These are phyloP conservation scores for Riptortus pedestris DNA, from an alignment of 1,140 invertebrate genomes.

Conservation along the genomic window DNA sequence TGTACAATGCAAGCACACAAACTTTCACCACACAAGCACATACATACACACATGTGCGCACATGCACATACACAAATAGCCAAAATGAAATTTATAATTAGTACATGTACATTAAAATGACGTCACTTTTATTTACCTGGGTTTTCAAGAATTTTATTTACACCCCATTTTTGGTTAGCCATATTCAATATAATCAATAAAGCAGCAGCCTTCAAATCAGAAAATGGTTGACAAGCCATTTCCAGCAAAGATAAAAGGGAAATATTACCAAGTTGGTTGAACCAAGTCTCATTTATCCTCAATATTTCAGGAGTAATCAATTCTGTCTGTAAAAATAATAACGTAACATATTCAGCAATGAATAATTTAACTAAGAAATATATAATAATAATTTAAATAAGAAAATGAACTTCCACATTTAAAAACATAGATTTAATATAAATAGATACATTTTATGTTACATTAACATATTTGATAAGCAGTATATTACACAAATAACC, in stretches of 20 bases:
- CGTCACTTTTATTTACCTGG: neutral
- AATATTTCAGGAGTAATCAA: conserved; percentile 41
- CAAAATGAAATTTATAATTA: too few relatives aligned
- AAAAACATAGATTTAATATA: neutral
- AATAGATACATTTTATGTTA: too few relatives aligned
- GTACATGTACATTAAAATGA: too few relatives aligned
- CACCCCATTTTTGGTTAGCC: conserved; percentile 49
- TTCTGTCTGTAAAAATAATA: conserved; percentile 33
- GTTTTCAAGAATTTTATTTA: conserved; percentile 44
- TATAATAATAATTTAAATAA: neutral
- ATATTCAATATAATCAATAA: conserved; percentile 43
- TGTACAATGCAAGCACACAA: too few relatives aligned
- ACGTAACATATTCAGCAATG: conserved; percentile 2
- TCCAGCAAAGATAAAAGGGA: conserved; percentile 45
- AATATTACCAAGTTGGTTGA: conserved; percentile 41
- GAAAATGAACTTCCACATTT: neutral
- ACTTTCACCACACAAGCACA: too few relatives aligned
- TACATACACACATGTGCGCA: too few relatives aligned
- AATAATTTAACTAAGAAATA: conserved; percentile 12
- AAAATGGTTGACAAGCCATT: conserved; percentile 51
- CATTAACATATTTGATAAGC: too few relatives aligned
- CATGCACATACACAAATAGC: too few relatives aligned
- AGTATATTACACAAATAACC: too few relatives aligned
- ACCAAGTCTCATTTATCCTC: conserved; percentile 49
- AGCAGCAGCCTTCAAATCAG: conserved; percentile 45